Base-by-base conservation (phyloP, 2,888 invertebrate genomes). In the Melipona beecheii region DNA sequence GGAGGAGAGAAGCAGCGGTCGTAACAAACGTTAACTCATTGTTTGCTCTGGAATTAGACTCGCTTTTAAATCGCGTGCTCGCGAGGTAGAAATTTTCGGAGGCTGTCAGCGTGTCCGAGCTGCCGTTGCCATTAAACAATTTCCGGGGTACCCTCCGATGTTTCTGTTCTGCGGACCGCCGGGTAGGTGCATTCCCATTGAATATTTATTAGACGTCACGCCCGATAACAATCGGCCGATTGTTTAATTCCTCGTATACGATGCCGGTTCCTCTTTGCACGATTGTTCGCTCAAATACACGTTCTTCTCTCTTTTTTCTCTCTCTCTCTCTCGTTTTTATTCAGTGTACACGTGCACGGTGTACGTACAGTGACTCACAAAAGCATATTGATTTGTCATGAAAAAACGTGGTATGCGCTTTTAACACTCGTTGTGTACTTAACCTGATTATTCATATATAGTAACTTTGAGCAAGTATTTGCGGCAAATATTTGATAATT, bases 201-300 rank as follows among this genome's bases (percentile, higher is more conserved):
- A 88, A 90, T 92, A 92, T 92, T 92, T 92, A 92, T 91, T 85
- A 88, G 87, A 81, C 90, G 89, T 92, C 89, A 90, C 86, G 90
- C 83, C 86, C 85, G 91, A 91, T 91, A 92, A 91, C 90, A 84
- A 92, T 91, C 88, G 86, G 84, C 81, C 89, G 89, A 92, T 92
- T 91, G 90, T 89, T 91, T 90, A 87, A 91, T 88, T 90, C 80
- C 83, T 75, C 86, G 82, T 84, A 77, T 70, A 62, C 76, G 74
- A 75, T 75, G 71, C 58, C 76, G 66, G 31, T 77, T 74, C 36
- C 60, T 76, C 66, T 75, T 85, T 80, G 77, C 75, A 54, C 83
- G 64, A 87, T 86, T 81, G 84, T 78, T 86, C 84, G 56, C 66
- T 58, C 70, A 60, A 78, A 66, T 62, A 64, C 76, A n/a, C 65